Conservation (phyloP, 2,888 invertebrate species). For the Sinohyriopsis cumingii region DNA sequence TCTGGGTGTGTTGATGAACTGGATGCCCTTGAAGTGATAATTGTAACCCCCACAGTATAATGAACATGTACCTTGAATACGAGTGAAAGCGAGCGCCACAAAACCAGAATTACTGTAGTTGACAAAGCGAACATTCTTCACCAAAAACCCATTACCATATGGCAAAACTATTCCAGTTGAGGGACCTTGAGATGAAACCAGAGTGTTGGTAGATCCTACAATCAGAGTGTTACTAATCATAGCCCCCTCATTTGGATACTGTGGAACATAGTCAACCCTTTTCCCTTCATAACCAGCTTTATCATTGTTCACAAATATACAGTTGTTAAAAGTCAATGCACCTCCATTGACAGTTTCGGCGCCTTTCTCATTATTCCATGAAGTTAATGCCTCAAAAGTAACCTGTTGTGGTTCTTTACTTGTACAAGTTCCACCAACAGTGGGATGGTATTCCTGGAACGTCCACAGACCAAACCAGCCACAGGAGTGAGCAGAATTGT, state of each 20-base stretch:
- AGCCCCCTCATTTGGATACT: conserved; percentile 41
- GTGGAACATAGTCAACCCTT: conserved; percentile 13
- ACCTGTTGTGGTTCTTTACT: conserved; percentile 24
- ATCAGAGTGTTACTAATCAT: conserved; percentile 50
- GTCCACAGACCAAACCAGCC: conserved; percentile 70
- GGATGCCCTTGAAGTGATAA: conserved; percentile 35
- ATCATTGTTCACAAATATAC: conserved; percentile 59
- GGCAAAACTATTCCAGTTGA: conserved; percentile 55
- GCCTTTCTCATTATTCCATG: conserved; percentile 68
- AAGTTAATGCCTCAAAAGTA: conserved; percentile 43
- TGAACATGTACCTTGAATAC: conserved; percentile 51
- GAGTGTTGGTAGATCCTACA: conserved; percentile 39
- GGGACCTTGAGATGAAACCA: conserved; percentile 20
- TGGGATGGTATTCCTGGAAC: conserved; percentile 56
- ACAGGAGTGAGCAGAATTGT: conserved; percentile 66
- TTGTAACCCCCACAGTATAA: conserved; percentile 55
- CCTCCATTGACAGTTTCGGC: conserved; percentile 64
- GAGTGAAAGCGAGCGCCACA: conserved; percentile 41
- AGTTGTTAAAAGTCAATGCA: conserved; percentile 57
- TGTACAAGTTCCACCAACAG: conserved; percentile 28
- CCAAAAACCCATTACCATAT: conserved; percentile 51
- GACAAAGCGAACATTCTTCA: conserved; percentile 43
- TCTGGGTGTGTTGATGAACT: conserved; percentile 53
- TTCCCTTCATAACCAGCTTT: conserved; percentile 59
- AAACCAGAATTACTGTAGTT: conserved; percentile 29